These are phyloP conservation scores for Psittacula cyanocephala DNA, from an alignment of 2,113 vertebrate species.

Conservation along the genomic window DNA sequence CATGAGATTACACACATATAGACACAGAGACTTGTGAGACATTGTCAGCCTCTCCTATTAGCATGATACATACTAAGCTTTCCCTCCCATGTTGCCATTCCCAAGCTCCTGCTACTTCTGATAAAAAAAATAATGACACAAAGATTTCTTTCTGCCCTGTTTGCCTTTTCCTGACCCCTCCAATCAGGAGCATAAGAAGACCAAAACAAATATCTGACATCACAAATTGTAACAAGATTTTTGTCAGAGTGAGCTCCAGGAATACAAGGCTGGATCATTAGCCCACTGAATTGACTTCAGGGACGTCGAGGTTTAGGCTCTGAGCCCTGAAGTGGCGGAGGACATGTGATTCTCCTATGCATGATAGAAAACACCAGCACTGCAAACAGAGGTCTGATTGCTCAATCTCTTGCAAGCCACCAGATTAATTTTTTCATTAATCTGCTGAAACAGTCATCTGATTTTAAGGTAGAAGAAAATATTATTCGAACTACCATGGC, in stretches of 20 bases:
- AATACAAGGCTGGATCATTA: background rate
- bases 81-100: no score
- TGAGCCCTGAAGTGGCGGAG: background rate
- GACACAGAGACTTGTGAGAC: background rate
- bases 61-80: background rate
- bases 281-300: background rate
- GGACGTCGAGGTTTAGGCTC: background rate
- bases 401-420: background rate
- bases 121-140: background rate
- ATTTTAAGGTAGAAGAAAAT: background rate
- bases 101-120: background rate
- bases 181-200: background rate
- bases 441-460: background rate
- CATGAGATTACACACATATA: background rate
- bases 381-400: background rate
- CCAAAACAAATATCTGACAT: background rate
- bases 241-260: background rate
- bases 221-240: background rate
- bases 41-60: background rate
- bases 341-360: rapidly evolving
- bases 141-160: background rate
- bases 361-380: background rate
- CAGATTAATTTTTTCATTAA: background rate
- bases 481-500: background rate
- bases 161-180: background rate